These are phyloP conservation scores for Holacanthella duospinosa DNA, from an alignment of 2,888 invertebrate genomes.

Conservation along the genomic window DNA sequence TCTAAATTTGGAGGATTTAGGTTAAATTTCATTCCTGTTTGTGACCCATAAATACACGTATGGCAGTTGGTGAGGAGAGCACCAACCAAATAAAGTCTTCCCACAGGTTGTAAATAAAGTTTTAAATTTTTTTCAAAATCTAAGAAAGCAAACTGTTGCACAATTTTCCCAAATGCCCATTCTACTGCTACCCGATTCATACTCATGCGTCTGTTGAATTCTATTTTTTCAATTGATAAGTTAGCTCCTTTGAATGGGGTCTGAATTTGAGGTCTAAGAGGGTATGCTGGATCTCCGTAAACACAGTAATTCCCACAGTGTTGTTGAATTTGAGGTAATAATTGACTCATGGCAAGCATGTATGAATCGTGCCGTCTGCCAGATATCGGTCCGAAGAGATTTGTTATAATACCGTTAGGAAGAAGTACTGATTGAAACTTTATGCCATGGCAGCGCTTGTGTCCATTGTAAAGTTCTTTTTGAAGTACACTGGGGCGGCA, in stretches of 20 bases:
- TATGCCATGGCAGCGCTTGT: neutral
- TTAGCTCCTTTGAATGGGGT: neutral
- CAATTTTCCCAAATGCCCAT: conserved; percentile 12
- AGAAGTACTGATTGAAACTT: neutral
- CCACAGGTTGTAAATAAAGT: neutral
- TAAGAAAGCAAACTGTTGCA: conserved; percentile 8
- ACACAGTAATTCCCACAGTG: neutral
- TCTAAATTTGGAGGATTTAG: conserved; percentile 7
- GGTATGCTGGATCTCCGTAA: conserved; percentile 12
- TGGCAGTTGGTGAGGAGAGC: conserved; percentile 13
- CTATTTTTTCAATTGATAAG: neutral
- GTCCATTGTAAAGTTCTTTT: conserved; percentile 5
- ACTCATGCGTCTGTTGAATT: conserved; percentile 9
- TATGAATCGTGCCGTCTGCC: conserved; percentile 2
- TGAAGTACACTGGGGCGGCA: neutral
- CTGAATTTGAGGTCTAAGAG: neutral
- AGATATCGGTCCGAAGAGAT: neutral
- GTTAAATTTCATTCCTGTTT: conserved; percentile 7
- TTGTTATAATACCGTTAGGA: neutral
- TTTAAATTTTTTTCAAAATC: conserved; percentile 15
- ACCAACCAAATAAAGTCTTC: conserved; percentile 4
- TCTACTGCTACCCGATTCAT: conserved; percentile 3
- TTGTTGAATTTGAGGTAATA: neutral
- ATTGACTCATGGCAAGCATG: neutral
- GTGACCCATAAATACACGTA: conserved; percentile 12